These are phyloP conservation scores for Tachuris rubrigastra DNA, from an alignment of 2,113 vertebrate genomes.

Conservation along the genomic window DNA sequence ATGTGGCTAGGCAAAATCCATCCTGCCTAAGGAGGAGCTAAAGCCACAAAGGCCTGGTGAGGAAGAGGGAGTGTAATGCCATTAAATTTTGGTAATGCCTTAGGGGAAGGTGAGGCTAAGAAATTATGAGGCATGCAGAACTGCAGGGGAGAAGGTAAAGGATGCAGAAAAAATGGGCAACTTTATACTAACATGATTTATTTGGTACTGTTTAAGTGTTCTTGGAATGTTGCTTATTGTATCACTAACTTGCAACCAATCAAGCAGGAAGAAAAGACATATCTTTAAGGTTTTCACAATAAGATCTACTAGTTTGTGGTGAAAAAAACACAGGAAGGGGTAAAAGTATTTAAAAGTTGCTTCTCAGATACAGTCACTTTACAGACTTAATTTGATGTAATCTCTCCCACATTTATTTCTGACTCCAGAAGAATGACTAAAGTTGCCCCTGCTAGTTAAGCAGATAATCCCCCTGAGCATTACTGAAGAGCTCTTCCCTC, in stretches of 20 bases:
- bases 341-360: neutral
- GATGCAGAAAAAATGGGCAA: neutral
- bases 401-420: neutral
- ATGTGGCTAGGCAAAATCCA: neutral
- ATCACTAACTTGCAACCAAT: neutral
- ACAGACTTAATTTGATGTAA: neutral
- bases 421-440: neutral
- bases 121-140: fast-evolving
- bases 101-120: neutral
- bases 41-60: neutral
- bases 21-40: neutral
- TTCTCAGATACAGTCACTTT: neutral
- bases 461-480: neutral
- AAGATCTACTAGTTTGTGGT: neutral
- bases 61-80: neutral
- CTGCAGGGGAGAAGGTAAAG: neutral
- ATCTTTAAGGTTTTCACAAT: neutral
- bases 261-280: neutral
- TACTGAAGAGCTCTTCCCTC: neutral
- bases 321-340: neutral
- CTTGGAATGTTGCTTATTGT: neutral
- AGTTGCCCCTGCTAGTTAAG: neutral
- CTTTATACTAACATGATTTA: neutral
- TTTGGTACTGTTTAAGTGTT: neutral
- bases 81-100: neutral